These are phyloP conservation scores for Chloropsis hardwickii DNA, from an alignment of 2,113 vertebrate genomes.

Conservation along the genomic window DNA sequence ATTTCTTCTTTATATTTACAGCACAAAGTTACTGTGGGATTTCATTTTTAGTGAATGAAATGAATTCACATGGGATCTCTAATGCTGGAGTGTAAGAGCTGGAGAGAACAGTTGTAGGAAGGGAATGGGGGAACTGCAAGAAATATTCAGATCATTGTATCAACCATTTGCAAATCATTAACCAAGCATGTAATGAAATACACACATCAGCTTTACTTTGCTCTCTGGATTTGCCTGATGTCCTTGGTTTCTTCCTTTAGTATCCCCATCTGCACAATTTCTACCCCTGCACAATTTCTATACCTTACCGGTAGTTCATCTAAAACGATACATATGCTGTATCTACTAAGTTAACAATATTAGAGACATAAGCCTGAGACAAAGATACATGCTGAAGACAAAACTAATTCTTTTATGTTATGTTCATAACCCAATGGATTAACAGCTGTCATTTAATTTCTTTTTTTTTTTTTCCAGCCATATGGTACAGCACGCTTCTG, in stretches of 20 bases:
- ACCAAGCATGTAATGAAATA: neutral
- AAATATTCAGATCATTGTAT: neutral
- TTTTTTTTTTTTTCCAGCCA: neutral
- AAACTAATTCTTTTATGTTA: neutral
- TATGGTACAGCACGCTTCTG: neutral
- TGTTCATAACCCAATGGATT: neutral
- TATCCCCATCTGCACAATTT: neutral
- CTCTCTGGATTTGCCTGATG: neutral
- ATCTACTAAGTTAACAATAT: neutral
- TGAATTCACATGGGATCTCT: neutral
- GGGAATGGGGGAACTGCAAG: neutral
- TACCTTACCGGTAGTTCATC: neutral
- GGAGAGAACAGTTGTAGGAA: neutral
- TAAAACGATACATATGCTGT: neutral
- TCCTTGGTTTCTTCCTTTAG: neutral
- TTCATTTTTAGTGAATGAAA: neutral
- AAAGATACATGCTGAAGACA: neutral
- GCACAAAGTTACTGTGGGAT: neutral
- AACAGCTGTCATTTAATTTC: neutral
- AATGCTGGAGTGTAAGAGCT: accelerated
- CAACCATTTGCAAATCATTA: neutral
- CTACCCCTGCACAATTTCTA: neutral
- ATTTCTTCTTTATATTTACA: neutral
- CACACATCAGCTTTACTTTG: neutral
- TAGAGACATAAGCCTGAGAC: neutral